Conservation (phyloP, 1,140 invertebrate genomes). For the Portunus trituberculatus region DNA sequence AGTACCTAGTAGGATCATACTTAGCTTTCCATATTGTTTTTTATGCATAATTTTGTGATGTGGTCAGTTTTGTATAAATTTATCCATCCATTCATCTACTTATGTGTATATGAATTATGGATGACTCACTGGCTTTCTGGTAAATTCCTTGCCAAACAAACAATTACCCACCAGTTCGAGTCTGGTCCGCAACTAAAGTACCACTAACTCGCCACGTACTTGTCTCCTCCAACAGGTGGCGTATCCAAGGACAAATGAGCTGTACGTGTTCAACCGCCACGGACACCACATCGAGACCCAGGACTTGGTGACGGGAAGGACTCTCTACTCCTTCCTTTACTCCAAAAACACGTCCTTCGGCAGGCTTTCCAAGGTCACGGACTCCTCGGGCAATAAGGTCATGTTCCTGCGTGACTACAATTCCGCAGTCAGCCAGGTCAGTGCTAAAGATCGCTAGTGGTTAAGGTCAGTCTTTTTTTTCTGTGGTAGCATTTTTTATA, state of each 20-base stretch:
- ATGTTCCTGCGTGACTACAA: slow-evolving; percentile 93
- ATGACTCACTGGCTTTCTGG: too few species aligned
- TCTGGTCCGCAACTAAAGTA: background rate
- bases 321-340: slow-evolving; percentile 96
- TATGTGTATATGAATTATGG: too few species aligned
- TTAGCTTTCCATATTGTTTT: too few species aligned
- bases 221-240: slow-evolving; percentile 67
- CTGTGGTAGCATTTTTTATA: too few species aligned
- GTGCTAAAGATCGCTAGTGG: slow-evolving; percentile 78
- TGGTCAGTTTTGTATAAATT: too few species aligned
- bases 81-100: too few species aligned
- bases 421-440: slow-evolving; percentile 89
- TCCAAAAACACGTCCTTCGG: slow-evolving; percentile 98
- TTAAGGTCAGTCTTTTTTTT: too few species aligned
- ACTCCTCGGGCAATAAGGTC: slow-evolving; percentile 95
- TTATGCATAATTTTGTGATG: too few species aligned
- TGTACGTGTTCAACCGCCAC: slow-evolving; percentile 92
- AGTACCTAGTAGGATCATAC: too few species aligned
- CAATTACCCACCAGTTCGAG: background rate
- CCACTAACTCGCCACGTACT: background rate
- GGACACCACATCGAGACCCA: slow-evolving; percentile 97
- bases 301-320: slow-evolving; percentile 94
- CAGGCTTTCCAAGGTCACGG: slow-evolving; percentile 94
- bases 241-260: slow-evolving; percentile 90
- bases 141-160: too few species aligned